phyloP scores from a whole-genome alignment of 2,888 invertebrate species.

The Saturnia pavonia region DNA sequence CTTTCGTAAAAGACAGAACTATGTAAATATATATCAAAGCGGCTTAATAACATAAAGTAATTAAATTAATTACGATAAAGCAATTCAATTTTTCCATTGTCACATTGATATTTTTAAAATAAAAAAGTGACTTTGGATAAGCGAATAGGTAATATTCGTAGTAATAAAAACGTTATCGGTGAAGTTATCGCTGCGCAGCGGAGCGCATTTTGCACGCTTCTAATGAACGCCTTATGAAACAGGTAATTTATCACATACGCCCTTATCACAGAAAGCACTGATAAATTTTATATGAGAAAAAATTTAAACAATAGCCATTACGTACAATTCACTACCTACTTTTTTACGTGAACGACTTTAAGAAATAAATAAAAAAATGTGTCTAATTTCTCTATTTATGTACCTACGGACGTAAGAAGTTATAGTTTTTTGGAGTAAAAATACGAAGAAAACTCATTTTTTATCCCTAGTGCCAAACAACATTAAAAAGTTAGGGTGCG shows the following conservation, averaged over 20 bases:
- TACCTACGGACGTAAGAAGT: no score
- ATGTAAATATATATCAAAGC: not conserved
- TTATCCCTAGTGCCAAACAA: no score
- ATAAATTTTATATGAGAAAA: constrained; percentile 72
- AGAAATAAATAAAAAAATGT: not conserved
- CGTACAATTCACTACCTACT: constrained; percentile 20
- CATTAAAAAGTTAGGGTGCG: no score
- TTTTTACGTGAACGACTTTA: not conserved
- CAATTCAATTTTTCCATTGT: constrained; percentile 17
- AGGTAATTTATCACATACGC: constrained; percentile 79
- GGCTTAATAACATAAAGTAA: not conserved
- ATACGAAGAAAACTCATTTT: no score
- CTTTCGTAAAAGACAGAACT: not conserved
- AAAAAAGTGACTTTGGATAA: constrained; percentile 58
- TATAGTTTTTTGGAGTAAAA: no score
- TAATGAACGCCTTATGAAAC: constrained; percentile 82
- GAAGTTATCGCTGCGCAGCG: constrained; percentile 76
- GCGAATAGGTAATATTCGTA: constrained; percentile 77
- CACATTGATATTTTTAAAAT: constrained; percentile 35
- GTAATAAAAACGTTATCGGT: constrained; percentile 77
- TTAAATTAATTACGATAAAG: constrained; percentile 1
- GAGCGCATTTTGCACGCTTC: constrained; percentile 78
- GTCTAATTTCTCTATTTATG: no score
- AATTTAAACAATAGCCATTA: constrained; percentile 68
- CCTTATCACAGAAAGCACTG: constrained; percentile 75